Percentiles rank a stretch among this genome's conserved stretches.
Evolutionary conservation across 2,113 vertebrate genomes (phyloP).

Genomic region (Struthio camelus): DNA sequence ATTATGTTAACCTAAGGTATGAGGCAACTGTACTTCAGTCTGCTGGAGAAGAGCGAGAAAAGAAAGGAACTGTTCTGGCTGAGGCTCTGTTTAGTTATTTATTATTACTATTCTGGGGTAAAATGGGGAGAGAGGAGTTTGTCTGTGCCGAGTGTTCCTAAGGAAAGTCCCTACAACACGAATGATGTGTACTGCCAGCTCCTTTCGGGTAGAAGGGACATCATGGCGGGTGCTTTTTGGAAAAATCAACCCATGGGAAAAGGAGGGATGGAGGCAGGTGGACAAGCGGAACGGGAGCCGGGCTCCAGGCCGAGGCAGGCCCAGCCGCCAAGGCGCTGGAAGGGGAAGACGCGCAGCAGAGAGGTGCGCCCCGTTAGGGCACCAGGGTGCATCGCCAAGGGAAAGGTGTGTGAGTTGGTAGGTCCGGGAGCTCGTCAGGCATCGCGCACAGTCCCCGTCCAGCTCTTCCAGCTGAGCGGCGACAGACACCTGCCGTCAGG

Average conservation of each 20-base stretch:
- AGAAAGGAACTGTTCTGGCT: not conserved
- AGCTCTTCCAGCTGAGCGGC: not conserved
- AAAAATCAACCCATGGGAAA: not conserved
- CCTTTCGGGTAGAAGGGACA: not conserved
- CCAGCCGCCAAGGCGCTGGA: too few species aligned
- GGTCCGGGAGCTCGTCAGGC: not conserved
- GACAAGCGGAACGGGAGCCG: too few species aligned
- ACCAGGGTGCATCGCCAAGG: accelerated
- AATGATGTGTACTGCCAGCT: not conserved
- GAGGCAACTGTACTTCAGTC: not conserved
- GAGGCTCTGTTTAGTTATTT: not conserved
- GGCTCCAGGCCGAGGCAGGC: too few species aligned
- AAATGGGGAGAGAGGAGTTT: not conserved
- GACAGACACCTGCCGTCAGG: too few species aligned
- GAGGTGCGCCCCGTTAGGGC: not conserved
- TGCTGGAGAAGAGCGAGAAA: not conserved
- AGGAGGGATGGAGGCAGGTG: too few species aligned
- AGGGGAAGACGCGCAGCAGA: not conserved
- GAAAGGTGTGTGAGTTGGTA: not conserved
- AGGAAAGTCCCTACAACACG: not conserved
- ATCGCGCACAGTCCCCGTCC: not conserved
- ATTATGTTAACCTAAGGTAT: accelerated
- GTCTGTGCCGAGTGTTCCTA: not conserved
- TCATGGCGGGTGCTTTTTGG: not conserved
- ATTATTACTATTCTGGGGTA: not conserved